Percentiles rank a stretch among this genome's conserved stretches.
These are phyloP conservation scores for Amia ocellicauda DNA, from an alignment of 2,113 vertebrate species.

Conservation along the genomic window DNA sequence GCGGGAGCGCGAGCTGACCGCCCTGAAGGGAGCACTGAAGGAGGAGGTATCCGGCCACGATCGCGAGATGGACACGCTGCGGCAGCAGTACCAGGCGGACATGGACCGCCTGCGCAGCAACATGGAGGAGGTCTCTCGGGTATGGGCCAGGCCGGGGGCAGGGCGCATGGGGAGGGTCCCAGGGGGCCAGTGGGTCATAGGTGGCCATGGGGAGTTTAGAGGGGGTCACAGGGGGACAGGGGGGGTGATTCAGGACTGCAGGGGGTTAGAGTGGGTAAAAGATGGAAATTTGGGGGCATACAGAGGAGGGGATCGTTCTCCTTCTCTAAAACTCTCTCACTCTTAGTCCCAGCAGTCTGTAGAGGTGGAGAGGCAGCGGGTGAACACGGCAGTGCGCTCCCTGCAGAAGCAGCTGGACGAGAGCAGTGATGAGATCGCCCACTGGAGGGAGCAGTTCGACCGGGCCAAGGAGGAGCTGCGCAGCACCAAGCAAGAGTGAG, in stretches of 20 bases:
- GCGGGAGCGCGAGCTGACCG: constrained; percentile 68
- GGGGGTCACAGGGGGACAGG: too few relatives aligned
- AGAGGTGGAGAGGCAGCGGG: constrained; percentile 80
- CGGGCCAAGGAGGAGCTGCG: constrained; percentile 80
- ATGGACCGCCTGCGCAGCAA: constrained; percentile 80
- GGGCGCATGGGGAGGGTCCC: neutral
- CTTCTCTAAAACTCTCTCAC: constrained; percentile 27
- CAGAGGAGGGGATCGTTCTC: neutral
- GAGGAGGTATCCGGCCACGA: constrained; percentile 72
- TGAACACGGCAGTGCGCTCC: constrained; percentile 70
- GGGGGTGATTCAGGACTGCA: neutral
- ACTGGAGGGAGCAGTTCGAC: constrained; percentile 93
- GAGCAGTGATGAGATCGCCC: constrained; percentile 78
- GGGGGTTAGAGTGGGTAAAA: neutral
- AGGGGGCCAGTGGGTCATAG: neutral
- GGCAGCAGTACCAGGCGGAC: constrained; percentile 80
- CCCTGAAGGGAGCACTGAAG: constrained; percentile 72
- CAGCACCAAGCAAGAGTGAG: constrained; percentile 82
- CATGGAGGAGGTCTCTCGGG: constrained; percentile 83
- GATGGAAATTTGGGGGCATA: neutral
- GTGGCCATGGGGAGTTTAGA: too few relatives aligned
- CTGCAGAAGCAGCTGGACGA: constrained; percentile 86
- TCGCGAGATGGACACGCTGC: constrained; percentile 63
- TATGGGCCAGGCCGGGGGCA: constrained; percentile 22
- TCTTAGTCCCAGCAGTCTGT: constrained; percentile 74